These are phyloP conservation scores for Gymnorhina tibicen DNA, from an alignment of 2,113 vertebrate genomes.

Conservation along the genomic window DNA sequence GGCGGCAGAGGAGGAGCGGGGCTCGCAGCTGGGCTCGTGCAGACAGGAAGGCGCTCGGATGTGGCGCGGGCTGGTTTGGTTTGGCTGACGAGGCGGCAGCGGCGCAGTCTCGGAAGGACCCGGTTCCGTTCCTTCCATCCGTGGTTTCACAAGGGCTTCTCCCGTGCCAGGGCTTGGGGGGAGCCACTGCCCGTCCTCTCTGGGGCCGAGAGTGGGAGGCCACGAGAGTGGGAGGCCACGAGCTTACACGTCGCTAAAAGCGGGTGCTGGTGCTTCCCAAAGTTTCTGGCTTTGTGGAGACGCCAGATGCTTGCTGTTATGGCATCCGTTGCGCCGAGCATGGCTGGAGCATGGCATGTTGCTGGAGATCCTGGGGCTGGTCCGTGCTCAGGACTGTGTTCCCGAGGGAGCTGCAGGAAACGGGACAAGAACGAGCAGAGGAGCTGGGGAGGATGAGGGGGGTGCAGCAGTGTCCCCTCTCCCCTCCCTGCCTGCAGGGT, in stretches of 20 bases:
- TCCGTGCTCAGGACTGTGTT: background rate
- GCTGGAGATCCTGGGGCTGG: background rate
- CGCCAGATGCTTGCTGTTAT: rapidly evolving
- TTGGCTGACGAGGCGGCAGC: background rate
- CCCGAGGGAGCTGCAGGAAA: background rate
- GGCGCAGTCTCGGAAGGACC: background rate
- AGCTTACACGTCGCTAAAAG: rapidly evolving
- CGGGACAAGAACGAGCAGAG: background rate
- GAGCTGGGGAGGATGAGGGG: background rate
- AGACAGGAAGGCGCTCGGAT: background rate
- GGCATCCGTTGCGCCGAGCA: rapidly evolving
- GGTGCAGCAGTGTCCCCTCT: background rate
- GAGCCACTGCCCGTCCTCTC: rapidly evolving
- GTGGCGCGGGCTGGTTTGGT: background rate
- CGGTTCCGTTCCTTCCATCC: background rate
- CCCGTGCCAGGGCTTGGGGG: rapidly evolving
- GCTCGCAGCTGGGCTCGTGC: background rate
- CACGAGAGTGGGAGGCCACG: background rate
- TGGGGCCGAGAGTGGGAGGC: background rate
- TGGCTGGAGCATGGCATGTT: background rate
- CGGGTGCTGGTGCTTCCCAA: background rate
- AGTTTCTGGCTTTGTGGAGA: background rate
- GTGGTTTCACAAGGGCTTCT: background rate
- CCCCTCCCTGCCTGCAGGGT: rapidly evolving
- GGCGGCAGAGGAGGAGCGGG: background rate